These are phyloP conservation scores for Pristionchus exspectatus DNA, from an alignment of 2,888 invertebrate species.

Conservation along the genomic window DNA sequence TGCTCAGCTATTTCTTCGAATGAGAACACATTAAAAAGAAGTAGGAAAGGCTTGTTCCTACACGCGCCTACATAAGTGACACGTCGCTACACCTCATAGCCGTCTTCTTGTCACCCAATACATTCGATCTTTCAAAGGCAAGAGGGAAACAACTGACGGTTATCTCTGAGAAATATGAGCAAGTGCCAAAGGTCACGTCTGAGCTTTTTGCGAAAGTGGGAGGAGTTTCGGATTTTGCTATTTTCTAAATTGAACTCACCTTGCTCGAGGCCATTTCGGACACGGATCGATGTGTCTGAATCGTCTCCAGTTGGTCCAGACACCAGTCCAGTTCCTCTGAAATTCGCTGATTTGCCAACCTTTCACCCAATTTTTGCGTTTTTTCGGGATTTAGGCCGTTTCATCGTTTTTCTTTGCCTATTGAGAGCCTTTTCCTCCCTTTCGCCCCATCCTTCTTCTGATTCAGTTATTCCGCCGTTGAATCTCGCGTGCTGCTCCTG, in stretches of 20 bases:
- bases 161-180: background rate
- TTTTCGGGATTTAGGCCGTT: background rate
- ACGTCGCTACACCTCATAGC: background rate
- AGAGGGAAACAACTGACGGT: background rate
- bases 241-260: constrained; percentile 83
- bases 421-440: background rate
- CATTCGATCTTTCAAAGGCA: background rate
- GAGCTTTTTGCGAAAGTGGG: constrained; percentile 5
- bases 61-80: background rate
- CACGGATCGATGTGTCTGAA: constrained; percentile 98
- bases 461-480: constrained; percentile 16
- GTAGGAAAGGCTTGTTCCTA: background rate
- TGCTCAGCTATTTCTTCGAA: background rate
- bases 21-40: background rate
- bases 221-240: constrained; percentile 1
- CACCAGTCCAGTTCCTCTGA: constrained; percentile 99
- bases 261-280: constrained; percentile 99
- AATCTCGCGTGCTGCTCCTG: background rate
- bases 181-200: constrained; percentile 19
- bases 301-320: constrained; percentile 98
- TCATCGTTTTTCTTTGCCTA: background rate
- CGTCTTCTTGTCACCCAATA: background rate
- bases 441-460: constrained; percentile 18
- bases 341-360: constrained; percentile 53
- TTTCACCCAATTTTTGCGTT: background rate